phyloP scores from a whole-genome alignment of 2,113 vertebrate species.

The Kryptolebias marmoratus region DNA sequence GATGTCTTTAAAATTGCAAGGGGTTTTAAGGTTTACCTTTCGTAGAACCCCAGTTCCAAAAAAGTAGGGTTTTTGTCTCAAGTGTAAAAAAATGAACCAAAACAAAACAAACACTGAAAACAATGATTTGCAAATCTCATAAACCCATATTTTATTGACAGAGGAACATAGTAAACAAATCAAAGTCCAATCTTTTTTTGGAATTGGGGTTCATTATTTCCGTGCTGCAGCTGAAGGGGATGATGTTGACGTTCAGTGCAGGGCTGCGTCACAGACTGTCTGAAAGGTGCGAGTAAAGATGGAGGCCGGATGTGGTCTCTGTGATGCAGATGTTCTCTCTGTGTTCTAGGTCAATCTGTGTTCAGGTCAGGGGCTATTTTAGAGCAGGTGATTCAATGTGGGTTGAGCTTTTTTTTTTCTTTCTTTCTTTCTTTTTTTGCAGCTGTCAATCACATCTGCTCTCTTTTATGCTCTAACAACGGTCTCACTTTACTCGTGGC shows the following conservation, averaged over 20 bases:
- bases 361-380: constrained; percentile 72
- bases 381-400: constrained; percentile 65
- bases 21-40: no score
- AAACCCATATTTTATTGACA: no score
- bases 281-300: constrained; percentile 50
- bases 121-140: neutral
- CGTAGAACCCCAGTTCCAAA: no score
- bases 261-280: constrained; percentile 41
- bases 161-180: no score
- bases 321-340: constrained; percentile 70
- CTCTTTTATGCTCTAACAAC: constrained; percentile 49
- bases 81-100: no score
- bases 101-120: no score
- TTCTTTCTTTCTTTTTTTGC: constrained; percentile 23
- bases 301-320: constrained; percentile 37
- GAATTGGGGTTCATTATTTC: neutral
- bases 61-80: no score
- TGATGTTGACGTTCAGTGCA: constrained; percentile 43
- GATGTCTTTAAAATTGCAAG: neutral
- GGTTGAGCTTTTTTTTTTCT: constrained; percentile 30
- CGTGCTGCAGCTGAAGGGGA: constrained; percentile 21
- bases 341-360: constrained; percentile 76
- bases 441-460: constrained; percentile 70
- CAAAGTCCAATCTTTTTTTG: neutral
- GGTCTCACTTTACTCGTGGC: constrained; percentile 1